These are phyloP conservation scores for Helicoverpa armigera DNA, from an alignment of 1,140 invertebrate genomes.

Conservation along the genomic window DNA sequence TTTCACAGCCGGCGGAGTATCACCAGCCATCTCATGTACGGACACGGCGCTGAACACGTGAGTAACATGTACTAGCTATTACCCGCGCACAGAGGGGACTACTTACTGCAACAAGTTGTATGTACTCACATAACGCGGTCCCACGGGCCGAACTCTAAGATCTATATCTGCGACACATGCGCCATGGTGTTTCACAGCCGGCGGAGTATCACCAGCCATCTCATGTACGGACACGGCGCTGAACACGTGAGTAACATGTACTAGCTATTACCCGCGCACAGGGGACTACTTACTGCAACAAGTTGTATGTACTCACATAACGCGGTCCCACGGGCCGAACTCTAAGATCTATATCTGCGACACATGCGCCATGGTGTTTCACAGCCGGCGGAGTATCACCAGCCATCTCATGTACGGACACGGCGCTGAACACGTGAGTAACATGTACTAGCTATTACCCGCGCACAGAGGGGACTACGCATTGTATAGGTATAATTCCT, in stretches of 20 bases:
- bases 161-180: constrained; percentile 2
- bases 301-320: too few species aligned
- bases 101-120: too few species aligned
- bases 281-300: too few species aligned
- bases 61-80: background rate
- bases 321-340: background rate
- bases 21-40: constrained; percentile 13
- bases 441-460: too few species aligned
- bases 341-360: background rate
- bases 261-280: too few species aligned
- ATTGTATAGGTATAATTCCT: too few species aligned
- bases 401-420: constrained; percentile 28
- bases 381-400: background rate
- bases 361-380: background rate
- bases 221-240: constrained; percentile 29
- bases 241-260: background rate
- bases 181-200: background rate
- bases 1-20: background rate
- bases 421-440: constrained; percentile 14
- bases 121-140: background rate
- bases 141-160: background rate
- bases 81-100: too few species aligned
- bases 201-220: background rate
- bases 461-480: too few species aligned
- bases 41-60: constrained; percentile 13